Conservation (phyloP, 2,797 vertebrate genomes). For the Mormyrus proboscirostris region DNA sequence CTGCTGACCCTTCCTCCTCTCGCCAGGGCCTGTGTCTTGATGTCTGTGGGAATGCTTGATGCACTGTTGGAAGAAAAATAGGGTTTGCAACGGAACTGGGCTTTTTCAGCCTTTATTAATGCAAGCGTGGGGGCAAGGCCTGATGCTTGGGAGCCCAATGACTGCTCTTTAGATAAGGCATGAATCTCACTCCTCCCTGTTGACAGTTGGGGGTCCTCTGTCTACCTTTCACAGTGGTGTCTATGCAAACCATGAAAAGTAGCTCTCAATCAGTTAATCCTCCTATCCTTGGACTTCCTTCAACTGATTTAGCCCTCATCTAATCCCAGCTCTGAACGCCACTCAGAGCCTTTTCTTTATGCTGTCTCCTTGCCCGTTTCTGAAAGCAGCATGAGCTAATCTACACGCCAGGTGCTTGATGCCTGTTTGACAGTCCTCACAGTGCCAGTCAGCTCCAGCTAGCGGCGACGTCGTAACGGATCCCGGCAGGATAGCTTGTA, state of each 20-base stretch:
- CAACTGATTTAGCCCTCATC: slow-evolving; percentile 4
- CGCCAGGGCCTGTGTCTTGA: neutral
- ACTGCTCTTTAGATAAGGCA: neutral
- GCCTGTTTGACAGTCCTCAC: neutral
- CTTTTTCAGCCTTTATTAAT: neutral
- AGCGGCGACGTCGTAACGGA: neutral
- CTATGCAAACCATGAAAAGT: neutral
- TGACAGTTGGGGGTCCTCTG: neutral
- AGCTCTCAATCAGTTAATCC: slow-evolving; percentile 7
- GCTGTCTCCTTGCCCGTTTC: neutral
- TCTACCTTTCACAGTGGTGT: neutral
- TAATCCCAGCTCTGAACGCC: neutral
- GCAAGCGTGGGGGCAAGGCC: neutral
- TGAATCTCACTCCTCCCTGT: neutral
- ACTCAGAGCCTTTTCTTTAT: neutral
- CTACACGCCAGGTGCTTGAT: neutral
- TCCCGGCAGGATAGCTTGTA: neutral
- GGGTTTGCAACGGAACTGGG: neutral
- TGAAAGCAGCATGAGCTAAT: neutral
- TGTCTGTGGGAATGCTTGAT: neutral
- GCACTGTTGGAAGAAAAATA: neutral
- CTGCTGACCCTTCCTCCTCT: neutral
- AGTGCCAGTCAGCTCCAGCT: neutral
- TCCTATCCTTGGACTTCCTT: neutral
- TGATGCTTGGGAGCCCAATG: neutral